Evolutionary conservation across 1,140 invertebrate genomes (phyloP), one percentile per base, ranked within the genome.

Genomic region (Monomorium pharaonis): DNA sequence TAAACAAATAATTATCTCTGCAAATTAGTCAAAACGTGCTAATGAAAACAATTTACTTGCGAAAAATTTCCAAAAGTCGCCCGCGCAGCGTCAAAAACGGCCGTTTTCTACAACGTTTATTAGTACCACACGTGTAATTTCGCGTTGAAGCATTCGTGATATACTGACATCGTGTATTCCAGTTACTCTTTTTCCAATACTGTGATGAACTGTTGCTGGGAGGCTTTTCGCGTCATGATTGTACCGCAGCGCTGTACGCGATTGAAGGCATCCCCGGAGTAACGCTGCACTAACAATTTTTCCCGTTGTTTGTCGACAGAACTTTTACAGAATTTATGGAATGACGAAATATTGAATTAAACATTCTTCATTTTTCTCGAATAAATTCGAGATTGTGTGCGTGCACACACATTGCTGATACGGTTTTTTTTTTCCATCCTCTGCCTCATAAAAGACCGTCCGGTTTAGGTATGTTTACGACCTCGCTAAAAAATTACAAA

Each of bases 221-320:
- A 72, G 67, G 42, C 65, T 83, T 83, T 74, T 83, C 42, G 74
- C n/a, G 67, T 74, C 24, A 60, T 33, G 70, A 74, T 72, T 72
- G 37, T 69, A 58, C 44, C 51, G 42, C 37, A 81, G 47, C 54
- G 67, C 33, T 47, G 78, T 27, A 60, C 24, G 27, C 24, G 24
- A 83, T 44, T 47, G 67, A 83, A 83, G 37, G 37, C 21, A 74
- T 58, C n/a, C 21, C 37, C 78, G 51, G 54, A 47, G 70, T 74
- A 83, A 33, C 30, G 44, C 33, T 16, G 37, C 21, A 10, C 37
- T 67, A 67, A 67, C 56, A 47, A 77, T 77, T 44, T 77, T 63
- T 63, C 27, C n/a, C 56, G 37, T 30, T 62, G 18, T 62, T 62
- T 47, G 37, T 18, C 18, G 27, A 80, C 12, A 16, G 7, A 42